Evolutionary conservation across 2,113 vertebrate genomes (phyloP).

Genomic region (Aegotheles bennettii): DNA sequence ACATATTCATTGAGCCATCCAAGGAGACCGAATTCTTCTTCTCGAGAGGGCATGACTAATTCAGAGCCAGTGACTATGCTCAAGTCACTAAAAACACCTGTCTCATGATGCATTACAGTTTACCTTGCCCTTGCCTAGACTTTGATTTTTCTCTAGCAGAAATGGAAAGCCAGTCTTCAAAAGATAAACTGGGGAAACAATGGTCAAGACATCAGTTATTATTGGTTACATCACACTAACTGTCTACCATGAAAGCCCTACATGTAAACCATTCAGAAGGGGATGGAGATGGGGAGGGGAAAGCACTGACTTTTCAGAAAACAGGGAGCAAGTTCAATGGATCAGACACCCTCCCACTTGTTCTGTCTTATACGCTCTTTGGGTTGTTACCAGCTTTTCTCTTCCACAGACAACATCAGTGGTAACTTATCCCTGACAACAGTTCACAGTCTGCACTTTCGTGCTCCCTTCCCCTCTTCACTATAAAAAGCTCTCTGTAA

Average conservation of each 20-base stretch:
- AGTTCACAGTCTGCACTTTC: conserved; percentile 11
- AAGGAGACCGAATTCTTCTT: neutral
- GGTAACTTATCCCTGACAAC: neutral
- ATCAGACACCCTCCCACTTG: neutral
- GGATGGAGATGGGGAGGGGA: neutral
- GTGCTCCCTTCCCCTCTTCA: neutral
- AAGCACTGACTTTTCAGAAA: neutral
- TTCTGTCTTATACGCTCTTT: neutral
- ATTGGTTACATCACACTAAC: neutral
- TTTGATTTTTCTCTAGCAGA: neutral
- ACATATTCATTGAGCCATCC: neutral
- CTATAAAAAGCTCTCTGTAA: conserved; percentile 40
- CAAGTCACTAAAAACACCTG: neutral
- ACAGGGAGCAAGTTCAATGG: neutral
- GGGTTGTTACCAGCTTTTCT: neutral
- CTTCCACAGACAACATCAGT: neutral
- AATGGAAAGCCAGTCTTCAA: neutral
- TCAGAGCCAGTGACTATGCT: neutral
- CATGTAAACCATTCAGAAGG: neutral
- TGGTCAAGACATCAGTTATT: neutral
- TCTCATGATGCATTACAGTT: neutral
- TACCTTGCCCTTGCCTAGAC: neutral
- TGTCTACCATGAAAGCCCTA: neutral
- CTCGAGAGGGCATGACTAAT: neutral
- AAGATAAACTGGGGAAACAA: neutral